Evolutionary conservation across 2,113 vertebrate genomes (phyloP).

Genomic region (Eleginops maclovinus): DNA sequence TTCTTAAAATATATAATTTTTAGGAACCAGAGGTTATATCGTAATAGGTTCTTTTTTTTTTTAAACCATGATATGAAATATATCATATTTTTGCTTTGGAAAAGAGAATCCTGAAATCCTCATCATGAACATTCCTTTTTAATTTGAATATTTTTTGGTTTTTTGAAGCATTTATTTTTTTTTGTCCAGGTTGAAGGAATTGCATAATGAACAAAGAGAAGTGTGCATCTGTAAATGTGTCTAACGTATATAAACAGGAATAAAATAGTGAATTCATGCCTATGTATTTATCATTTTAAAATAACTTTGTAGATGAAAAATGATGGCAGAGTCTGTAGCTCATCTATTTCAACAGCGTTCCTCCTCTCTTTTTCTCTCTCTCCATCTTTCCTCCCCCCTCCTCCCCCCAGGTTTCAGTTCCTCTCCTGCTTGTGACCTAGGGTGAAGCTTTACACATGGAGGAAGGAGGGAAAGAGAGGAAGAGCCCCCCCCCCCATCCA

Average conservation of each 20-base stretch:
- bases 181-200: not conserved
- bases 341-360: constrained; percentile 10
- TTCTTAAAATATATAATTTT: too few relatives aligned
- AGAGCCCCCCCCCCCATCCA: constrained; percentile 15
- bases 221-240: not conserved
- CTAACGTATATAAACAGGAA: not conserved
- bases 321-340: not conserved
- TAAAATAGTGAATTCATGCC: not conserved
- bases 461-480: constrained; percentile 44
- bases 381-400: constrained; percentile 14
- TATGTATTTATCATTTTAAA: not conserved
- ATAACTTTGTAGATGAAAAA: not conserved
- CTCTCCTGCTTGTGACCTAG: constrained; percentile 59
- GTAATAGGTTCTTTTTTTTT: too few relatives aligned
- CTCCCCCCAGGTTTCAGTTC: constrained; percentile 78
- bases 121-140: too few relatives aligned
- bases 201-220: not conserved
- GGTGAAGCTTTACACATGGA: constrained; percentile 27
- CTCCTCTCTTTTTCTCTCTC: not conserved
- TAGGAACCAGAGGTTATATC: too few relatives aligned
- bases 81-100: too few relatives aligned
- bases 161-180: too few relatives aligned
- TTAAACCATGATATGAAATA: too few relatives aligned
- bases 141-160: too few relatives aligned
- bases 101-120: too few relatives aligned